These are phyloP conservation scores for Abramis brama DNA, from an alignment of 2,113 vertebrate genomes.

Conservation along the genomic window DNA sequence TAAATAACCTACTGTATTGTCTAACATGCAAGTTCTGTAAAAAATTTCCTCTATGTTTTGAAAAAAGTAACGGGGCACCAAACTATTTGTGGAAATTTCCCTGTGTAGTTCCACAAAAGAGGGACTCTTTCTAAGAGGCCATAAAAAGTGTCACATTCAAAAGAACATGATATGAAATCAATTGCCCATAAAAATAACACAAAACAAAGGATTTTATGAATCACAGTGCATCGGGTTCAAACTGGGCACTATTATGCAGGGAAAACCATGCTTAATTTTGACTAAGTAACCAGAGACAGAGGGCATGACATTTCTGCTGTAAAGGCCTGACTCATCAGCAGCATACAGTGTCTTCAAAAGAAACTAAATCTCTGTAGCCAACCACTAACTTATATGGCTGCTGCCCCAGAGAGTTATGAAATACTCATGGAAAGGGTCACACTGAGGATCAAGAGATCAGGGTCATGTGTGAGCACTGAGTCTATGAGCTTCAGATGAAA, in stretches of 20 bases:
- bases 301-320: conserved; percentile 33
- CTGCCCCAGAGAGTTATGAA: conserved; percentile 43
- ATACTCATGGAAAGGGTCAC: conserved; percentile 29
- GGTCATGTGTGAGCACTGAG: conserved; percentile 19
- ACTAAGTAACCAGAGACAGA: conserved; percentile 5
- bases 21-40: not conserved
- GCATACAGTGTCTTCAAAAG: conserved; percentile 35
- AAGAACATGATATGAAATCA: not conserved
- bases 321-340: not conserved
- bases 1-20: not conserved
- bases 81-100: not conserved
- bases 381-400: conserved; percentile 25
- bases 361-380: conserved; percentile 40
- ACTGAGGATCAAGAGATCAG: conserved; percentile 31
- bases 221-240: not conserved
- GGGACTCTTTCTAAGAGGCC: not conserved
- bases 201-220: not conserved
- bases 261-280: conserved; percentile 12
- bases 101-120: not conserved
- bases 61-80: not conserved
- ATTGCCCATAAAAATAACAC: not conserved
- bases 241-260: not conserved
- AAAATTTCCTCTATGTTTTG: not conserved
- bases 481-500: conserved; percentile 17
- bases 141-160: not conserved